Conservation (phyloP, 1,140 invertebrate genomes). For the Teleogryllus occipitalis region DNA sequence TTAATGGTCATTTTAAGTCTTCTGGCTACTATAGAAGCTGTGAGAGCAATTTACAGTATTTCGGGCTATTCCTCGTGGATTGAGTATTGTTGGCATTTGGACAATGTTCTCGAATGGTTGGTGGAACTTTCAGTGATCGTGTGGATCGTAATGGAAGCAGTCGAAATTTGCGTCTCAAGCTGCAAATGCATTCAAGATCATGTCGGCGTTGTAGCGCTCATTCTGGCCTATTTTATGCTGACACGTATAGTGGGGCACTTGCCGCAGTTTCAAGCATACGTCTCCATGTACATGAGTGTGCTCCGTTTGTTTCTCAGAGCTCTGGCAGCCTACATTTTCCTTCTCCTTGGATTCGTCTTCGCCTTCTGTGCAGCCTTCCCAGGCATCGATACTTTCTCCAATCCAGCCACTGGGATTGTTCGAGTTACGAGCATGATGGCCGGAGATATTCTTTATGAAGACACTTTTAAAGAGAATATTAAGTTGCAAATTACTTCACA, state of each 20-base stretch:
- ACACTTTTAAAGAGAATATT: constrained; percentile 49
- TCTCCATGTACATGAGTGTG: constrained; percentile 78
- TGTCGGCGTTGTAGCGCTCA: constrained; percentile 68
- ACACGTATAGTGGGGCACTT: constrained; percentile 78
- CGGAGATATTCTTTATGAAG: constrained; percentile 66
- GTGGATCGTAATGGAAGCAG: constrained; percentile 59
- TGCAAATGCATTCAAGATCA: constrained; percentile 56
- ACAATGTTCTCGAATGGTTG: constrained; percentile 78
- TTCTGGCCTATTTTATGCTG: constrained; percentile 75
- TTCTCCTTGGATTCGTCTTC: constrained; percentile 74
- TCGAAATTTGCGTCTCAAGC: constrained; percentile 41
- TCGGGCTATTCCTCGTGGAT: constrained; percentile 62
- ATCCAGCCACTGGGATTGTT: constrained; percentile 67
- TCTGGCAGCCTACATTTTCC: constrained; percentile 70
- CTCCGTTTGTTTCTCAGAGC: constrained; percentile 77
- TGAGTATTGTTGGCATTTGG: constrained; percentile 70
- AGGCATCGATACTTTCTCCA: constrained; percentile 64
- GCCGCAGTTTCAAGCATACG: constrained; percentile 75
- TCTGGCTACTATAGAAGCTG: constrained; percentile 63
- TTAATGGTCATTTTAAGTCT: too few species aligned
- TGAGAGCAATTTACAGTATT: constrained; percentile 65
- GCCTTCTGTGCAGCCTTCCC: constrained; percentile 81
- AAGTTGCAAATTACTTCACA: constrained; percentile 57
- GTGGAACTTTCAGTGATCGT: constrained; percentile 70
- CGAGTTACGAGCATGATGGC: constrained; percentile 85